Evolutionary conservation across 30 jellyfish, hydroid and myxozoan species (phyloP), one percentile per base, ranked within the genome.

Genomic region (Euphysa ruthae): DNA sequence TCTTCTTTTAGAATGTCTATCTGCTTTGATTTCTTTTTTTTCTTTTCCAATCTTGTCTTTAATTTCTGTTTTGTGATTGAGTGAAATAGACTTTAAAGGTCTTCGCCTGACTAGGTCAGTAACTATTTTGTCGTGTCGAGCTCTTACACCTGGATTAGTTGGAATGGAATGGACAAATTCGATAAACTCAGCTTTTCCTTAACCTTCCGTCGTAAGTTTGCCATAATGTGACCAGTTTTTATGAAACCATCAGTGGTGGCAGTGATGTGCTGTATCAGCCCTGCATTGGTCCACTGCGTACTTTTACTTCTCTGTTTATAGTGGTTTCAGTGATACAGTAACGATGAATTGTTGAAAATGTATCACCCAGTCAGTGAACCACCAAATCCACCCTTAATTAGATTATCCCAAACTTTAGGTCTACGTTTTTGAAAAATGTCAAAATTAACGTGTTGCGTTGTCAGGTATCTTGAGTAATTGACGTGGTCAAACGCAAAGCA

Each of bases 271-370:
- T n/a, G n/a, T n/a, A n/a, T n/a, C n/a, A n/a, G n/a, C n/a, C n/a
- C n/a, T n/a, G n/a, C n/a, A n/a, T n/a, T n/a, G 1, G 81, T 2
- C 82, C 82, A 6, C 82, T 75, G 33, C 83, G 20, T 20, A 42
- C 82, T 43, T 43, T 63, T 6, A 64, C 68, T 54, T 76, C 91
- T 32, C 83, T 28, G 68, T 76, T 76, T 21, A 55, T 64, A 1
- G 83, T 64, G 2, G 75, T 55, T 68, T 76, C 91, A 20, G 83
- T 76, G 19, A 76, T 64, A 24, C 63, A 43, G 38, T 76, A 74
- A 35, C 75, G 75, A 43, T 64, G 84, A 18, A 49, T 50, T 35
- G 83, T 65, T 7, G 91, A 76, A 50, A 76, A 76, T 44, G 76
- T 33, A 43, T 63, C 56, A 14, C 79, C 82, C 91, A 13, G 76